Evolutionary conservation across 2,113 vertebrate species (phyloP).

Genomic region (Hippolais icterina): DNA sequence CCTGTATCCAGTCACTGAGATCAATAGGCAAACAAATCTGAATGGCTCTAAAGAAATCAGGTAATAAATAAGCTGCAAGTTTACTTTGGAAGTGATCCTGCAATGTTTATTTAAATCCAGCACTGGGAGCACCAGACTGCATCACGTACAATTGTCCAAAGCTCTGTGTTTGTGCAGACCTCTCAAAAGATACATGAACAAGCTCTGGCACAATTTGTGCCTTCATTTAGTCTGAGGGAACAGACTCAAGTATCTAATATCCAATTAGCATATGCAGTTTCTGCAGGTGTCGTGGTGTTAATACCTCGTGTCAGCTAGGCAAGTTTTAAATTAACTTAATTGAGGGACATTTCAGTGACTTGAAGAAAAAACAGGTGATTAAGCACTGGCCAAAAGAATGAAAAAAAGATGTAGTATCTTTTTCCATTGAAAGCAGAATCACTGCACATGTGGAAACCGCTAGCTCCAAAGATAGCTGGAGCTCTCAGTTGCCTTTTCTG

Average conservation of each 20-base stretch:
- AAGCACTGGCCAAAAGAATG: neutral
- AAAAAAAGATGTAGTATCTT: neutral
- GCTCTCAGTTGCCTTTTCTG: neutral
- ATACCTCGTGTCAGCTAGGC: neutral
- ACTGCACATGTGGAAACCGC: neutral
- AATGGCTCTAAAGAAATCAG: neutral
- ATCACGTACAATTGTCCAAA: neutral
- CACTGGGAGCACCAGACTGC: neutral
- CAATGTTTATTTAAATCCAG: neutral
- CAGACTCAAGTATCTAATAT: neutral
- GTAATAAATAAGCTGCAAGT: neutral
- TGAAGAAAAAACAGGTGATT: neutral
- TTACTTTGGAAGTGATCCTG: neutral
- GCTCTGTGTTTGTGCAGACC: neutral
- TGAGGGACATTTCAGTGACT: neutral
- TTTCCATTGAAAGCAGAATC: neutral
- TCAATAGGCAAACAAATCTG: neutral
- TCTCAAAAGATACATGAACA: neutral
- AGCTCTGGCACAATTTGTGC: neutral
- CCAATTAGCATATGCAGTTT: neutral
- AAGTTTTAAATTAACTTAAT: neutral
- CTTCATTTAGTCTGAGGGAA: neutral
- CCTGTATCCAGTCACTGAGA: rapidly evolving
- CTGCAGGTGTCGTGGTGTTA: neutral
- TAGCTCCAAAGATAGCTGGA: neutral